Base-by-base conservation (phyloP, 1,140 invertebrate genomes). In the Matsumurasca onukii region DNA sequence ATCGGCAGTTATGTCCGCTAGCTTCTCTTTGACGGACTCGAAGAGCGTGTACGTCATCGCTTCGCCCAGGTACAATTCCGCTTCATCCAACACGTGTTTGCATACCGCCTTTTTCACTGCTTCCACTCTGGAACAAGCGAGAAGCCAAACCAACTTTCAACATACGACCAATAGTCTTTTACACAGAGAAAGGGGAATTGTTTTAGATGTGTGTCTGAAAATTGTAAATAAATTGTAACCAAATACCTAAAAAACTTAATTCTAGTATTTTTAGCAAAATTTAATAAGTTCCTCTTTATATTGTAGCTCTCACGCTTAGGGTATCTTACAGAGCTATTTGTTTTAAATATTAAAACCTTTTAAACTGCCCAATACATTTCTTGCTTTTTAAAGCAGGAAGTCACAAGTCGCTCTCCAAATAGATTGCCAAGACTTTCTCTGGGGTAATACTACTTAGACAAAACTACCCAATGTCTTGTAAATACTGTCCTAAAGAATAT, bases 11-110 rank as follows among this genome's bases (percentile, higher is more conserved):
- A 96, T 79, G 52, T 91, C 86, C 0, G 86, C 76, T 27, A 88
- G 81, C 77, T 91, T 89, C 77, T 98, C 95, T 78, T 94, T 95
- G 20, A 94, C 82, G 78, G 87, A 94, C 80, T 98, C 95, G 82
- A 98, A 95, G 31, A 98, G 77, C 2, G 94, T 93, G 76, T 95
- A 98, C 0, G 95, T 98, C 93, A 97, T 96, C 39, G 93, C 91
- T 80, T 88, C 90, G 13, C 93, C 95, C 24, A 96, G 69, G 84
- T 90, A 91, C 71, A 90, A 86, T 31, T 90, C 84, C 0, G 90
- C 90, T 79, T 95, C 92, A 48, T 84, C 80, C n/a, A 83, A 81
- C 0, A 94, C 75, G 39, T 85, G 81, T 5, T 82, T 75, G 20
- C 85, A 77, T 68, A 94, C 88, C 76, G 87, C 89, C 55, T 87